Conservation (phyloP, 1,140 invertebrate species). For the Homalodisca vitripennis region DNA sequence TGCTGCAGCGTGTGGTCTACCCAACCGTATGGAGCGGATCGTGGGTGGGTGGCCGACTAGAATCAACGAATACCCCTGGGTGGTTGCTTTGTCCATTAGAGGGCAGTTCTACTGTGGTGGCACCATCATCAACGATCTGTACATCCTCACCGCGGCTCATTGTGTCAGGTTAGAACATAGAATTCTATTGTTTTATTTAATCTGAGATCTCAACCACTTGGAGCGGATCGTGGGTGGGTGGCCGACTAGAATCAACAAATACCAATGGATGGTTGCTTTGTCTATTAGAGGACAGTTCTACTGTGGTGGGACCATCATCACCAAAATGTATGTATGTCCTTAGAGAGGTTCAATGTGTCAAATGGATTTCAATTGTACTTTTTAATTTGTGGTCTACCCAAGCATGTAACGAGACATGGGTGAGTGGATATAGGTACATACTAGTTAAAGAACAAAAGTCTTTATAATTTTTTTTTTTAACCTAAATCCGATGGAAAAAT, state of each 20-base stretch:
- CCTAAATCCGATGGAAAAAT: too few relatives aligned
- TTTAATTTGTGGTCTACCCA: too few relatives aligned
- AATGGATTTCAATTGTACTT: conserved; percentile 46
- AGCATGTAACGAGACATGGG: too few relatives aligned
- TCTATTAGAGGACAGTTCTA: conserved; percentile 52
- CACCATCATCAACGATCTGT: conserved; percentile 58
- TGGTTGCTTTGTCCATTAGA: conserved; percentile 51
- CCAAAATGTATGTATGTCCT: conserved; percentile 57
- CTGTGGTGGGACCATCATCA: conserved; percentile 63
- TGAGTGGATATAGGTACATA: too few relatives aligned
- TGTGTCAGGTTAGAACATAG: conserved; percentile 54
- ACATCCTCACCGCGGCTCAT: conserved; percentile 62
- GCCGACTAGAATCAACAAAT: conserved; percentile 50
- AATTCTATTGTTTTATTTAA: too few relatives aligned
- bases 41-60: conserved; percentile 51
- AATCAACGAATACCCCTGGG: conserved; percentile 57
- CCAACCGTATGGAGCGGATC: conserved; percentile 49
- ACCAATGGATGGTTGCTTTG: conserved; percentile 57
- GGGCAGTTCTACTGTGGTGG: conserved; percentile 60
- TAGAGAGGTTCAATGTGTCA: conserved; percentile 63
- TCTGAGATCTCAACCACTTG: conserved; percentile 44
- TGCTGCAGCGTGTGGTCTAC: conserved; percentile 49
- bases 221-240: conserved; percentile 54
- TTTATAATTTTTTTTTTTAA: too few relatives aligned
- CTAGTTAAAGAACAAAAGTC: too few relatives aligned